A percentile compares a stretch with the other conserved stretches of the same genome.
Conservation (phyloP, 2,888 invertebrate species). For the Pediacus dermestoides region DNA sequence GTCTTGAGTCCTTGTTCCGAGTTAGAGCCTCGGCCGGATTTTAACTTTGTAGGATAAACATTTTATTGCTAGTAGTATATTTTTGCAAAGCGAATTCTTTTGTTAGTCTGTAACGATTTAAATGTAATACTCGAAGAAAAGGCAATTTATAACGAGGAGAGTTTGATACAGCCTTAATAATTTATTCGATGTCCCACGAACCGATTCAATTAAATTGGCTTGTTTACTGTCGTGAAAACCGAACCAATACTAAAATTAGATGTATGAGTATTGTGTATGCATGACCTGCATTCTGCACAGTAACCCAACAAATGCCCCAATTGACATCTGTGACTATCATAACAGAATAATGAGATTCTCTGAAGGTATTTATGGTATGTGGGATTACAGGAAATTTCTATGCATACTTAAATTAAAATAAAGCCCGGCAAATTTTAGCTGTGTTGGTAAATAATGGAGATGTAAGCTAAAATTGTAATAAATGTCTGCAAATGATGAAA, state of each 20-base stretch:
- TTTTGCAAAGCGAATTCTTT: slow-evolving; percentile 4
- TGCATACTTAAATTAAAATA: too few species aligned
- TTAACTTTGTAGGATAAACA: slow-evolving; percentile 36
- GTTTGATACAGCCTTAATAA: slow-evolving; percentile 34
- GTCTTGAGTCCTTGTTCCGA: slow-evolving; percentile 29
- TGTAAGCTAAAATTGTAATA: slow-evolving; percentile 4
- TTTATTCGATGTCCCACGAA: slow-evolving; percentile 40
- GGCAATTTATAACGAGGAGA: slow-evolving; percentile 33
- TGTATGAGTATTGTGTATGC: slow-evolving; percentile 40
- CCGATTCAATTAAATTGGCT: slow-evolving; percentile 46
- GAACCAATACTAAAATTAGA: slow-evolving; percentile 43
- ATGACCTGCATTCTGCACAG: slow-evolving; percentile 33
- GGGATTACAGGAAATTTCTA: too few species aligned
- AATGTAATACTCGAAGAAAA: slow-evolving; percentile 19
- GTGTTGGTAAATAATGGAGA: too few species aligned
- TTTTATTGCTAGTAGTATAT: slow-evolving; percentile 19
- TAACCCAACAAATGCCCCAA: slow-evolving; percentile 30
- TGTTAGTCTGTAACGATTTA: slow-evolving; percentile 5
- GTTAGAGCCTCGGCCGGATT: slow-evolving; percentile 23
- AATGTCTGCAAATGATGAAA: background rate
- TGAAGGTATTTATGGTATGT: too few species aligned
- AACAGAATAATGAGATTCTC: too few species aligned
- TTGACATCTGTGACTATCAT: slow-evolving; percentile 30
- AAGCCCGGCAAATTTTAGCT: too few species aligned
- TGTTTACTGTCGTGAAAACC: slow-evolving; percentile 42